Evolutionary conservation across 2,113 vertebrate genomes (phyloP).

Genomic region (Hydrochoerus hydrochaeris): DNA sequence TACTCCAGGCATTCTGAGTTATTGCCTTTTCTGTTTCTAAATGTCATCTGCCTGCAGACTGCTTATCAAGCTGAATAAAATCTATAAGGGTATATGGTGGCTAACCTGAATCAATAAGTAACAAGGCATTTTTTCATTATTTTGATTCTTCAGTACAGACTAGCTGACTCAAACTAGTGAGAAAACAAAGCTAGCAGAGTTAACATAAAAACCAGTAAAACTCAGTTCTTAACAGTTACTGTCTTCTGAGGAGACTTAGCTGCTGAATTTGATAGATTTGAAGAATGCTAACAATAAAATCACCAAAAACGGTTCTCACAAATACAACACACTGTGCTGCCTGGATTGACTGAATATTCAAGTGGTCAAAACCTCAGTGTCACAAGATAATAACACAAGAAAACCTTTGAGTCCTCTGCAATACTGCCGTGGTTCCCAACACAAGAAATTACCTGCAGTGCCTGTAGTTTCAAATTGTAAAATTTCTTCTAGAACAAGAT

Average conservation of each 20-base stretch:
- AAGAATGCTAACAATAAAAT: conserved; percentile 3
- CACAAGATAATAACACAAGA: neutral
- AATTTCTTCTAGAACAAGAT: neutral
- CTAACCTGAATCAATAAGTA: neutral
- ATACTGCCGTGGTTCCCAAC: neutral
- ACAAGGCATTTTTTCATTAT: neutral
- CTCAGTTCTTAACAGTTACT: neutral
- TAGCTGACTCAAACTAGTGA: neutral
- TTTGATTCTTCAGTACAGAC: neutral
- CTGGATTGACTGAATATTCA: neutral
- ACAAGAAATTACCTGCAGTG: neutral
- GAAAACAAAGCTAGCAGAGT: neutral
- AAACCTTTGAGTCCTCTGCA: neutral
- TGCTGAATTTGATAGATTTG: neutral
- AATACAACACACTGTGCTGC: neutral
- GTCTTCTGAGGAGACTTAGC: neutral
- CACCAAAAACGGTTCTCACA: neutral
- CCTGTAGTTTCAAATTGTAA: neutral
- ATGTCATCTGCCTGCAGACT: neutral
- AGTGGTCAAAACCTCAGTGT: neutral
- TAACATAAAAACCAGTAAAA: neutral
- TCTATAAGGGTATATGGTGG: neutral
- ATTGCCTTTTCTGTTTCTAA: neutral
- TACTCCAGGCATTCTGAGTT: neutral
- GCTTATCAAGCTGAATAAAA: neutral